These are phyloP conservation scores for Lysiphlebus fabarum DNA, from an alignment of 1,140 invertebrate species.

Conservation along the genomic window DNA sequence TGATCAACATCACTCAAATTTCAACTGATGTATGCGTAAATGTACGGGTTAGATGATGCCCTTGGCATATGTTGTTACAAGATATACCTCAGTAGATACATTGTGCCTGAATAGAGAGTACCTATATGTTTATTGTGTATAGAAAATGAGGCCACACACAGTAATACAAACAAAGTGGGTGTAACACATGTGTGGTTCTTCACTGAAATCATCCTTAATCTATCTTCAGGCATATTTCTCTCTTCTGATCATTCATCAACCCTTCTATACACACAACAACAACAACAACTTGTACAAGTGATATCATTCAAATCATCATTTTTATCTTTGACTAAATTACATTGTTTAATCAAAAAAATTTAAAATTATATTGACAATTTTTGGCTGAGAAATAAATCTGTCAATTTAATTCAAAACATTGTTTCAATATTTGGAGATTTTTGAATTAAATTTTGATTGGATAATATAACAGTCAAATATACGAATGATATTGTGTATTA, in stretches of 20 bases:
- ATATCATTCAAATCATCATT: too few species aligned
- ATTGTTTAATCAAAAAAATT: too few species aligned
- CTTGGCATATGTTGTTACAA: conserved; percentile 44
- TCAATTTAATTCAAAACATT: too few species aligned
- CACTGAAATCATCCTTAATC: neutral
- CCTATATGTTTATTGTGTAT: conserved; percentile 1
- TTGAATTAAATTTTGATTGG: too few species aligned
- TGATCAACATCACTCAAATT: neutral
- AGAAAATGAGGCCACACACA: conserved; percentile 6
- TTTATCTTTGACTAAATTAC: too few species aligned
- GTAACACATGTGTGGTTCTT: conserved; percentile 9
- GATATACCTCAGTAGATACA: conserved; percentile 36
- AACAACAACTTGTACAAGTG: neutral
- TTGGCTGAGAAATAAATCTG: too few species aligned
- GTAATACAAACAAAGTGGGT: conserved; percentile 1
- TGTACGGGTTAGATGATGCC: conserved; percentile 35
- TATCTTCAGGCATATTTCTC: neutral
- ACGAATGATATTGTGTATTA: too few species aligned
- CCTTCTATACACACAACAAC: neutral
- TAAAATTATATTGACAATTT: too few species aligned
- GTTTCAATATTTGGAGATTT: too few species aligned
- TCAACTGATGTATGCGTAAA: conserved; percentile 21
- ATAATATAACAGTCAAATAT: too few species aligned
- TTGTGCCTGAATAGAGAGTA: conserved; percentile 25
- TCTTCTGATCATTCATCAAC: neutral